phyloP scores from a whole-genome alignment of 2,797 vertebrate species.

The Peromyscus melanophrys region DNA sequence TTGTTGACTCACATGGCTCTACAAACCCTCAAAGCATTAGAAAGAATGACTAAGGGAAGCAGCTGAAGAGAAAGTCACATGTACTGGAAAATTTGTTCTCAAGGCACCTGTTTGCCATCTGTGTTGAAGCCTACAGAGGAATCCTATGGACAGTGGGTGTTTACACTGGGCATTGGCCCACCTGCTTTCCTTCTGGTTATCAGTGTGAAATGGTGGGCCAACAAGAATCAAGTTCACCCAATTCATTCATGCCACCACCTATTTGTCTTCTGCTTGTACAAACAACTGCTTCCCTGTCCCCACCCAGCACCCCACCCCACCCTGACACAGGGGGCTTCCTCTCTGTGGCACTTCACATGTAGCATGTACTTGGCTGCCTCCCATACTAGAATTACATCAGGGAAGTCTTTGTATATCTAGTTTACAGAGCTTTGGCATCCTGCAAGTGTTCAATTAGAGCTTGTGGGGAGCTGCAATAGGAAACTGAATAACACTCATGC shows the following conservation, averaged over 20 bases:
- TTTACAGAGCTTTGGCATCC: neutral
- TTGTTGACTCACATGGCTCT: constrained; percentile 70
- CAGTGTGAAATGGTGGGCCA: neutral
- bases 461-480: constrained; percentile 2
- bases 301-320: neutral
- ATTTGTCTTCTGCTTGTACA: neutral
- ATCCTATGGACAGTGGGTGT: neutral
- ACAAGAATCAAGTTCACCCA: neutral
- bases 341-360: neutral
- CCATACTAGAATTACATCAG: neutral
- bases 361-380: neutral
- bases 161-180: neutral
- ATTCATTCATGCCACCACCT: neutral
- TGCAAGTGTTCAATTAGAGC: neutral
- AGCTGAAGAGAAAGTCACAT: constrained; percentile 35
- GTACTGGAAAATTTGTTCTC: neutral
- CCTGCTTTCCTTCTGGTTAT: constrained; percentile 34
- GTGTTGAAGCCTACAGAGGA: constrained; percentile 31
- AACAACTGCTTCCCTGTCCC: neutral
- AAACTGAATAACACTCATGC: neutral
- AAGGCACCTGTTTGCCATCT: constrained; percentile 55
- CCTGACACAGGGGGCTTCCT: neutral
- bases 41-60: constrained; percentile 75
- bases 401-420: neutral
- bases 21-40: constrained; percentile 68